Evolutionary conservation across 2,888 invertebrate genomes (phyloP).

Genomic region (Xanthorhoe designata): DNA sequence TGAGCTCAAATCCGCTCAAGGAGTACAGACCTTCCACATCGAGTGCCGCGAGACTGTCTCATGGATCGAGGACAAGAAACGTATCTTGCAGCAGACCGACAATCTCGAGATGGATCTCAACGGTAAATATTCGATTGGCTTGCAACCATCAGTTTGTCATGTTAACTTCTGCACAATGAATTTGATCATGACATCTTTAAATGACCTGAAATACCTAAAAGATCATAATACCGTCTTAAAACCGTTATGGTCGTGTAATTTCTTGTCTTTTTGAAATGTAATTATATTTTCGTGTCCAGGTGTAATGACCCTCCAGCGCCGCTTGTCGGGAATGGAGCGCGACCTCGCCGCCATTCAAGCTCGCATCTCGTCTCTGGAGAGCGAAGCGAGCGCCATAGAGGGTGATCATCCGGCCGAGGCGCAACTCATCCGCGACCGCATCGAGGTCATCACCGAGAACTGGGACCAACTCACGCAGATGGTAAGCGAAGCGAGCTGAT

Average conservation of each 20-base stretch:
- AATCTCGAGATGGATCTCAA: conserved; percentile 99
- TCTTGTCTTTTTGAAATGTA: neutral
- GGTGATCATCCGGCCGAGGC: conserved; percentile 98
- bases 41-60: conserved; percentile 99
- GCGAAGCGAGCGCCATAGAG: conserved; percentile 96
- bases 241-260: neutral
- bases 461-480: conserved; percentile 99
- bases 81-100: conserved; percentile 98
- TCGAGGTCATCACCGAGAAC: conserved; percentile 95
- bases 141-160: no score
- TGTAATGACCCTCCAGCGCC: conserved; percentile 98
- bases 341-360: conserved; percentile 99
- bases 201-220: no score
- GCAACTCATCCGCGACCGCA: conserved; percentile 94
- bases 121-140: conserved; percentile 80
- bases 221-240: no score
- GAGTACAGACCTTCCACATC: conserved; percentile 99
- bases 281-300: conserved; percentile 66
- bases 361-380: conserved; percentile 96
- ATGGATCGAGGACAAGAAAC: conserved; percentile 99
- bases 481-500: conserved; percentile 77
- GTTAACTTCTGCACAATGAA: no score
- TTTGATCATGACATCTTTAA: neutral
- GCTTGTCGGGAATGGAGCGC: conserved; percentile 99
- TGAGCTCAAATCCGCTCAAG: conserved; percentile 97